Base-by-base conservation (phyloP, 2,888 invertebrate genomes). In the Odontothrips loti region DNA sequence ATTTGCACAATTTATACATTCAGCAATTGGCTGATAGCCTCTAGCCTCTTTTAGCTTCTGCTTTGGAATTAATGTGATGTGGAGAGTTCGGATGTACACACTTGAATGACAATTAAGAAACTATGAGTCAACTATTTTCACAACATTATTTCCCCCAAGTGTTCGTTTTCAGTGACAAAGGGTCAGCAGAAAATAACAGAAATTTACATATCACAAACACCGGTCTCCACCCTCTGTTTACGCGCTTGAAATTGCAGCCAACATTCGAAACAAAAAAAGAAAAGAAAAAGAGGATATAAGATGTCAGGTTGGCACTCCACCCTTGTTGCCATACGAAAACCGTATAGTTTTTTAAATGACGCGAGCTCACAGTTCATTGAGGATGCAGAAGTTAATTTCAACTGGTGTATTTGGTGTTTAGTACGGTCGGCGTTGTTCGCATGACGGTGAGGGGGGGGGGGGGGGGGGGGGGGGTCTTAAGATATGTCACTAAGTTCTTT, bases 241-340 rank as follows among this genome's bases (percentile, higher is more conserved):
- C 68, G 68, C 68, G 68, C 68, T 75, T 2, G 10, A 75, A 75
- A 75, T 12, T 75, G 68, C 27, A 27, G 68, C 68, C 68, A 75
- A 75, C 68, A 0, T 27, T 43, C 34, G 34, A 43, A 75, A 27
- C 68, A 75, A 27, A 23, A 43, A 4, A 43, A 43, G 34, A 43
- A 43, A 43, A 6, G 34, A 43, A 43, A 43, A n/a, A n/a, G n/a
- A n/a, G n/a, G n/a, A n/a, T n/a, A n/a, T n/a, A n/a, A n/a, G n/a
- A 6, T 43, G 34, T 43, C 34, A 43, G 34, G 34, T 43, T 43
- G 34, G 34, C 34, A 43, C 34, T 6, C 34, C 34, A 43, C 34
- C n/a, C 6, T 43, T 43, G 34, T 43, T 43, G 34, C 34, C 34
- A 4, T 6, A 43, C 34, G 34, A 43, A 43, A 43, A 2, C 6